Percentiles rank a stretch among this genome's conserved stretches.
These are phyloP conservation scores for Trichogramma pretiosum DNA, from an alignment of 1,140 invertebrate species.

Conservation along the genomic window DNA sequence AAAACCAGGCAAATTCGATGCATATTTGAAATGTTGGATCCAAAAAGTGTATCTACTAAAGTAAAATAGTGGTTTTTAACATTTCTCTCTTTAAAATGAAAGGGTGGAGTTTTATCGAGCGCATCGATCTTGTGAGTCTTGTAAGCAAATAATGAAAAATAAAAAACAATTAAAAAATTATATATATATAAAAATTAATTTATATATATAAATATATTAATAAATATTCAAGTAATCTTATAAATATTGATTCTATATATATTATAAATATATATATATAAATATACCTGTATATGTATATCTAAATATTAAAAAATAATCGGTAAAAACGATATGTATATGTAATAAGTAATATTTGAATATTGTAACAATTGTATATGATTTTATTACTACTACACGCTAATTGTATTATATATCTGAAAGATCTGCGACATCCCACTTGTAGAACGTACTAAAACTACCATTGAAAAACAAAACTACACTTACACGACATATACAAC, in stretches of 20 bases:
- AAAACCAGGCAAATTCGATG: too few relatives aligned
- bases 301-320: slow-evolving; percentile 34
- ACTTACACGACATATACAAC: slow-evolving; percentile 12
- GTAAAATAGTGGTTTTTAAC: too few relatives aligned
- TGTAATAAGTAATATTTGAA: slow-evolving; percentile 49
- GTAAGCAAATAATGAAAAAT: slow-evolving; percentile 7
- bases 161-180: slow-evolving; percentile 17
- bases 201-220: too few relatives aligned
- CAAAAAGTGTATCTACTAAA: too few relatives aligned
- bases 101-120: too few relatives aligned
- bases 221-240: slow-evolving; percentile 37
- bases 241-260: slow-evolving; percentile 39
- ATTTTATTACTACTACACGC: slow-evolving; percentile 48
- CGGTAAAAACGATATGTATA: slow-evolving; percentile 40
- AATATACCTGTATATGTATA: slow-evolving; percentile 41
- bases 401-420: slow-evolving; percentile 47
- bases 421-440: slow-evolving; percentile 46
- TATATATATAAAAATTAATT: too few relatives aligned
- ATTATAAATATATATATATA: slow-evolving; percentile 34
- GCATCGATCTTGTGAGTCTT: slow-evolving; percentile 19
- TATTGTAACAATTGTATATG: slow-evolving; percentile 49
- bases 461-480: slow-evolving; percentile 20
- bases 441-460: slow-evolving; percentile 36
- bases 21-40: too few relatives aligned
- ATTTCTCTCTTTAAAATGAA: too few relatives aligned